A percentile compares a stretch with the other conserved stretches of the same genome.
Conservation (phyloP, 2,113 vertebrate genomes). For the Xiphophorus maculatus region DNA sequence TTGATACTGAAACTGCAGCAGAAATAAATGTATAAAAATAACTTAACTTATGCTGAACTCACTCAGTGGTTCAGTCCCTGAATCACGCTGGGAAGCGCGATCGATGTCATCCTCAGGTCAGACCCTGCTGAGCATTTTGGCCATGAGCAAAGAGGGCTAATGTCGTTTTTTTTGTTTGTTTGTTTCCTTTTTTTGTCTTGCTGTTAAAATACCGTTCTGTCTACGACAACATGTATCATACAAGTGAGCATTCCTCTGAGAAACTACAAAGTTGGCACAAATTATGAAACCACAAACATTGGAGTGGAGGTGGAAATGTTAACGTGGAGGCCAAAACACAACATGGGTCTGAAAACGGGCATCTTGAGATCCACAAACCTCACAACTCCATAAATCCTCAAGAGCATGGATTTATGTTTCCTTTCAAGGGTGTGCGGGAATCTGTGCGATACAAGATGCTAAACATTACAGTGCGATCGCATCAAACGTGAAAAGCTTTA, state of each 20-base stretch:
- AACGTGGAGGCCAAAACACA: conserved; percentile 33
- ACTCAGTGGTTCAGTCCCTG: conserved; percentile 18
- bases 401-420: conserved; percentile 71
- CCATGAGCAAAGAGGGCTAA: background rate
- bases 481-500: conserved; percentile 64
- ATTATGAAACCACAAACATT: background rate
- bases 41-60: background rate
- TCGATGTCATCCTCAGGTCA: conserved; percentile 35
- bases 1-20: background rate
- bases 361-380: conserved; percentile 75
- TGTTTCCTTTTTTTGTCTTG: background rate
- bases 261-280: conserved; percentile 11
- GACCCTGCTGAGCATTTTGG: conserved; percentile 25
- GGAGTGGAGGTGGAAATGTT: background rate
- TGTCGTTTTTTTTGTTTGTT: background rate
- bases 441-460: conserved; percentile 67
- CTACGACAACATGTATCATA: conserved; percentile 9
- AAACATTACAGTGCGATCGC: conserved; percentile 70
- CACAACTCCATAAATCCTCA: conserved; percentile 76
- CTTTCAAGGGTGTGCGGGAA: conserved; percentile 59
- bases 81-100: conserved; percentile 42
- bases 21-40: background rate
- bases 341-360: conserved; percentile 56
- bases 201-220: background rate
- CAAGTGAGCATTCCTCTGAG: conserved; percentile 71